Percentiles rank a stretch among this genome's conserved stretches.
phyloP scores from a whole-genome alignment of 2,797 vertebrate species.

The Poecilia gillii region DNA sequence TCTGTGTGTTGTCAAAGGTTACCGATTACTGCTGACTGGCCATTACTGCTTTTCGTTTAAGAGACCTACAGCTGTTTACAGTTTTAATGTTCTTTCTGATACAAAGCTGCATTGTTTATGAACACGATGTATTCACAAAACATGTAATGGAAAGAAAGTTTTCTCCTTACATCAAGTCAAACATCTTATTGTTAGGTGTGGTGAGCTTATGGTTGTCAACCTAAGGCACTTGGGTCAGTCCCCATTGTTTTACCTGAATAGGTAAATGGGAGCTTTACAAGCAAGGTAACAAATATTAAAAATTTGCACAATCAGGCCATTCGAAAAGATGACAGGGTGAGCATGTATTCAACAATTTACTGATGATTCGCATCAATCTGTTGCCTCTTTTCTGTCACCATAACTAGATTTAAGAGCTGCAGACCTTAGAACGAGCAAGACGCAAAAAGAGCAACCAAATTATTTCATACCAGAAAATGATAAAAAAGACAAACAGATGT shows the following conservation, averaged over 20 bases:
- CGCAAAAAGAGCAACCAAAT: not conserved
- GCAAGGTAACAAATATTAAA: not conserved
- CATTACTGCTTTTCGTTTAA: not conserved
- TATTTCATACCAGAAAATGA: not conserved
- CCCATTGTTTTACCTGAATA: not conserved
- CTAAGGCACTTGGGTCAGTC: not conserved
- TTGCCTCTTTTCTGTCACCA: not conserved
- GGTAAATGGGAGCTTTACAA: not conserved
- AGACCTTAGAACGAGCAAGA: not conserved
- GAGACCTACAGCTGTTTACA: not conserved
- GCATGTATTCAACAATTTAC: not conserved
- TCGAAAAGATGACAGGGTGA: not conserved
- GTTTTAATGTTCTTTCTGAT: too few relatives aligned
- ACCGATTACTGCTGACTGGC: not conserved
- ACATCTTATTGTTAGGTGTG: not conserved
- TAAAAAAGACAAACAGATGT: not conserved
- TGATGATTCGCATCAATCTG: not conserved
- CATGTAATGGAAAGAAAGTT: not conserved
- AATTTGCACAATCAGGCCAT: not conserved
- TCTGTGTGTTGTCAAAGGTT: not conserved
- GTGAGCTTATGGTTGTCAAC: too few relatives aligned
- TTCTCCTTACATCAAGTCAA: not conserved
- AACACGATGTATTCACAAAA: not conserved
- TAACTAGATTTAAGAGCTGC: not conserved
- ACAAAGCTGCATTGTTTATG: not conserved